Conservation (phyloP, 1,140 invertebrate genomes). For the Mactra quadrangularis region DNA sequence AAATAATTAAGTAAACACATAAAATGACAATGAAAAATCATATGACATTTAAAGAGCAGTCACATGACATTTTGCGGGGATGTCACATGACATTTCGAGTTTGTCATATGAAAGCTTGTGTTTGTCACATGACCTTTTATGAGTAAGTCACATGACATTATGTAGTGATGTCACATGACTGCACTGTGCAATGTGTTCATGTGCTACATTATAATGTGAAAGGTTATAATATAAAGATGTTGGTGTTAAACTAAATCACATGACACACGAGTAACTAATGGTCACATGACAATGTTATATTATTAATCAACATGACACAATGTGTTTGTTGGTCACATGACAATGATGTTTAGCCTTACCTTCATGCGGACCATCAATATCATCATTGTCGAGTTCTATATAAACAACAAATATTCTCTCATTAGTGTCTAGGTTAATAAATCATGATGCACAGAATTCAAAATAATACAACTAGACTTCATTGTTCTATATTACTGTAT, state of each 20-base stretch:
- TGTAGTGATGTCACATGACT: too few relatives aligned
- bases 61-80: too few relatives aligned
- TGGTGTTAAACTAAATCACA: too few relatives aligned
- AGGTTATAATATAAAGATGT: too few relatives aligned
- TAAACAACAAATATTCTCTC: slow-evolving; percentile 14
- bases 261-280: background rate
- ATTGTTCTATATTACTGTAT: too few relatives aligned
- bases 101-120: too few relatives aligned
- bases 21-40: too few relatives aligned
- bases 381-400: slow-evolving; percentile 61
- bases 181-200: too few relatives aligned
- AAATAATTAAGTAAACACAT: too few relatives aligned
- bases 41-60: too few relatives aligned
- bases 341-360: slow-evolving; percentile 38
- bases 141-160: background rate
- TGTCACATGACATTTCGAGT: too few relatives aligned
- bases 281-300: slow-evolving; percentile 12
- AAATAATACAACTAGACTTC: background rate
- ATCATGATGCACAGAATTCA: slow-evolving; percentile 24
- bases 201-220: too few relatives aligned
- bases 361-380: slow-evolving; percentile 53
- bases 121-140: slow-evolving; percentile 45
- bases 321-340: slow-evolving; percentile 57
- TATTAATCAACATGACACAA: background rate
- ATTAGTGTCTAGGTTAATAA: slow-evolving; percentile 1